phyloP scores from a whole-genome alignment of 2,888 invertebrate genomes.

The Meteorus cinctellus region DNA sequence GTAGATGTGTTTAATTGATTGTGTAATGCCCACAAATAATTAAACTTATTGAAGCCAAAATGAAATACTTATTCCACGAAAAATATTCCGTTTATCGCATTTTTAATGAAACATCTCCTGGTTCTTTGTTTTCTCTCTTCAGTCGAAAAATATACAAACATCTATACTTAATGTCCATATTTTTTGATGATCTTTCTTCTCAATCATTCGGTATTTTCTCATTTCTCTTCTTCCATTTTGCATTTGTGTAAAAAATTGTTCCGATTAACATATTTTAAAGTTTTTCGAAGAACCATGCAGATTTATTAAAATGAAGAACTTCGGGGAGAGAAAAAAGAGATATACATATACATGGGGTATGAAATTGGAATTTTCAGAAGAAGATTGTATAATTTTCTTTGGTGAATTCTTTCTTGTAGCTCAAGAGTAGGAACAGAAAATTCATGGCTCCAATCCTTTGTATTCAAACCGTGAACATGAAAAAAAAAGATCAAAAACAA shows the following conservation, averaged over 20 bases:
- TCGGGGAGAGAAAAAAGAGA: slow-evolving; percentile 42
- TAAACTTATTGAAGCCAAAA: not conserved
- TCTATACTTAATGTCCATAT: not conserved
- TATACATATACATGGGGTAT: slow-evolving; percentile 46
- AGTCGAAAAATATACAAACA: not conserved
- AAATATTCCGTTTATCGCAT: not conserved
- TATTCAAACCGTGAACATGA: slow-evolving; percentile 59
- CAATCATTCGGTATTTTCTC: slow-evolving; percentile 5
- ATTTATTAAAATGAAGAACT: slow-evolving; percentile 48
- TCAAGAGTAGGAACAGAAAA: slow-evolving; percentile 34
- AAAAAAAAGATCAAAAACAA: slow-evolving; percentile 55
- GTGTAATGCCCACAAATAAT: slow-evolving; percentile 10
- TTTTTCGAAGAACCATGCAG: slow-evolving; percentile 55
- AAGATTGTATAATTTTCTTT: slow-evolving; percentile 58
- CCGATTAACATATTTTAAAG: slow-evolving; percentile 58
- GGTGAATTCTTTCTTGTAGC: slow-evolving; percentile 57
- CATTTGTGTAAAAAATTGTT: slow-evolving; percentile 63
- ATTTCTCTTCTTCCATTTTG: slow-evolving; percentile 23
- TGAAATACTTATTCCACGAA: not conserved
- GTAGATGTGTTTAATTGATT: not conserved
- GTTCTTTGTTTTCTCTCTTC: not conserved
- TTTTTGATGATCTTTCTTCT: not conserved
- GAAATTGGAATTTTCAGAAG: slow-evolving; percentile 55
- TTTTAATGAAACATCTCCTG: not conserved
- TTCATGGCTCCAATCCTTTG: slow-evolving; percentile 58